A percentile compares a stretch with the other conserved stretches of the same genome.
These are phyloP conservation scores for Carabus problematicus DNA, from an alignment of 2,888 invertebrate genomes.

Conservation along the genomic window DNA sequence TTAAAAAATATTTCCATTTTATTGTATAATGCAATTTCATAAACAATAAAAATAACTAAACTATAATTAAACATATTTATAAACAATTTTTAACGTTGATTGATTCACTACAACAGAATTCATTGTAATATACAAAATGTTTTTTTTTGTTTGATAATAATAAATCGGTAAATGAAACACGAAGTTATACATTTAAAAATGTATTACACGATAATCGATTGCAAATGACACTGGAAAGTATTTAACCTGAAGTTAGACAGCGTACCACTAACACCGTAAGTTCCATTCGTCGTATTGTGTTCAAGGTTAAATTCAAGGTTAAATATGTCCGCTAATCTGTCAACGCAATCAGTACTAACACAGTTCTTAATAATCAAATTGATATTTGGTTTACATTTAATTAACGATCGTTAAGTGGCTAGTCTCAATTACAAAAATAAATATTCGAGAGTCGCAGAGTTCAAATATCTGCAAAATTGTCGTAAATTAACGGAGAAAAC, in stretches of 20 bases:
- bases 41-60: slow-evolving; percentile 38
- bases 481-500: no score
- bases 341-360: background rate
- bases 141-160: slow-evolving; percentile 11
- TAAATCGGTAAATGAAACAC: slow-evolving; percentile 29
- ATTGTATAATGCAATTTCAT: slow-evolving; percentile 30
- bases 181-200: slow-evolving; percentile 24
- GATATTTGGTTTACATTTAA: slow-evolving; percentile 6
- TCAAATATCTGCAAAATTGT: no score
- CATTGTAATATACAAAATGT: slow-evolving; percentile 20
- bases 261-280: background rate
- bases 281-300: background rate
- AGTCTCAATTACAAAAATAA: slow-evolving; percentile 17
- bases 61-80: slow-evolving; percentile 31
- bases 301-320: background rate
- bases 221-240: slow-evolving; percentile 12
- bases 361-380: slow-evolving; percentile 3
- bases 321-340: background rate
- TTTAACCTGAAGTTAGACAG: background rate
- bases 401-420: slow-evolving; percentile 7
- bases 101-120: slow-evolving; percentile 8
- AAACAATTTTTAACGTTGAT: slow-evolving; percentile 39
- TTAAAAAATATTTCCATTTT: slow-evolving; percentile 36
- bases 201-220: slow-evolving; percentile 14
- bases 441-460: slow-evolving; percentile 4